phyloP scores from a whole-genome alignment of 2,888 invertebrate species.

The Drosophila barbarae region DNA sequence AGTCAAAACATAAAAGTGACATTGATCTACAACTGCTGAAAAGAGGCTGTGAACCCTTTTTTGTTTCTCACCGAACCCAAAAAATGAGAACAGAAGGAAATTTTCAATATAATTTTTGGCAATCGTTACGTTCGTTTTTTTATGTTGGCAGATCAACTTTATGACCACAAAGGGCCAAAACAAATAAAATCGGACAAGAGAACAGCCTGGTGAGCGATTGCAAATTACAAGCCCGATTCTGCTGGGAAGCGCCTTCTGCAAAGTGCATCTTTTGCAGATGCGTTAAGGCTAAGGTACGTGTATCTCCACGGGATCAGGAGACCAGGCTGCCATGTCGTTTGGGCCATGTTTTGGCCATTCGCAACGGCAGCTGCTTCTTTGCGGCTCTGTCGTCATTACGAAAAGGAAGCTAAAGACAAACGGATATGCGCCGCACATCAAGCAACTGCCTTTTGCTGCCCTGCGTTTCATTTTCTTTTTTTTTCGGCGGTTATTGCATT shows the following conservation, averaged over 20 bases:
- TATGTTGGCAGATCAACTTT: conserved; percentile 48
- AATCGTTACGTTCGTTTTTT: conserved; percentile 34
- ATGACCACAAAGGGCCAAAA: conserved; percentile 62
- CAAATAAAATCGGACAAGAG: conserved; percentile 70
- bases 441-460: conserved; percentile 62
- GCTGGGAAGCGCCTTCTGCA: conserved; percentile 28
- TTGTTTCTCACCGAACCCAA: conserved; percentile 49
- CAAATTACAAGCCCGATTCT: conserved; percentile 63
- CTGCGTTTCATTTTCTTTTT: conserved; percentile 19
- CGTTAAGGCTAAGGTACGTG: conserved; percentile 32
- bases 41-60: conserved; percentile 36
- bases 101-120: conserved; percentile 58
- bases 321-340: conserved; percentile 3
- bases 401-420: conserved; percentile 72
- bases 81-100: conserved; percentile 35
- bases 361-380: conserved; percentile 66
- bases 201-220: conserved; percentile 73
- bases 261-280: conserved; percentile 15
- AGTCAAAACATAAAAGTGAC: conserved; percentile 62
- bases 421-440: conserved; percentile 71
- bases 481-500: conserved; percentile 47
- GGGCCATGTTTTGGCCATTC: conserved; percentile 30
- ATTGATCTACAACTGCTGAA: conserved; percentile 61
- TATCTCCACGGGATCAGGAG: conserved; percentile 55
- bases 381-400: conserved; percentile 64